Base-by-base conservation (phyloP, 2,888 invertebrate species). In the Sarcophaga carnaria region DNA sequence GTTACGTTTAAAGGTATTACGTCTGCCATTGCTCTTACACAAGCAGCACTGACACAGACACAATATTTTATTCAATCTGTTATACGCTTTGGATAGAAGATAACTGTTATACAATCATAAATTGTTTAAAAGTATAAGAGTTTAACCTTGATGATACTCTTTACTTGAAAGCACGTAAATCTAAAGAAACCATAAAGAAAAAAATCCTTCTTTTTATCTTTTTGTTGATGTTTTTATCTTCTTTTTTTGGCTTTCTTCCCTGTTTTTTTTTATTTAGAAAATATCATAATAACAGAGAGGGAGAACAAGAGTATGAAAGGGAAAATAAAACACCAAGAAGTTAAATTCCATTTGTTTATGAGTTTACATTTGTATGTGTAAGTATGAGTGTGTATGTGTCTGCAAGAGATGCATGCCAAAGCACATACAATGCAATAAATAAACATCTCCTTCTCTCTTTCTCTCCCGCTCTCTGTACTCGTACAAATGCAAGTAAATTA, bases 61-160 rank as follows among this genome's bases (percentile, higher is more conserved):
- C 37, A 37, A 8, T 37, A 37, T 8, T 37, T 37, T 37, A 37
- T 37, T 37, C 37, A 37, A 37, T 37, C 54, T 54, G 17, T 54
- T 14, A 54, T 54, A 54, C 54, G 14, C 10, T 37, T 37, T 37
- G 37, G 8, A 37, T 37, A 37, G 37, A 14, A 54, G 4, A 54
- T 14, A 54, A 54, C 14, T 54, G 12, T 54, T 27, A 60, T 37
- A 76, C 69, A 78, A 69, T 54, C 25, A 49, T 22, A 69, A 45
- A 45, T 14, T 54, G 17, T 54, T 17, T 17, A 17, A 54, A 25
- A 66, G 54, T n/a, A 60, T 37, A 64, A 80, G 59, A 72, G 60
- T 83, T 83, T 83, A 83, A 83, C 83, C 83, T 83, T 83, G 83
- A 83, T 78, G 54, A 67, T 78, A 71, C 82, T 74, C 54, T 54